phyloP scores from a whole-genome alignment of 2,888 invertebrate species.

The Napeogenes inachia region DNA sequence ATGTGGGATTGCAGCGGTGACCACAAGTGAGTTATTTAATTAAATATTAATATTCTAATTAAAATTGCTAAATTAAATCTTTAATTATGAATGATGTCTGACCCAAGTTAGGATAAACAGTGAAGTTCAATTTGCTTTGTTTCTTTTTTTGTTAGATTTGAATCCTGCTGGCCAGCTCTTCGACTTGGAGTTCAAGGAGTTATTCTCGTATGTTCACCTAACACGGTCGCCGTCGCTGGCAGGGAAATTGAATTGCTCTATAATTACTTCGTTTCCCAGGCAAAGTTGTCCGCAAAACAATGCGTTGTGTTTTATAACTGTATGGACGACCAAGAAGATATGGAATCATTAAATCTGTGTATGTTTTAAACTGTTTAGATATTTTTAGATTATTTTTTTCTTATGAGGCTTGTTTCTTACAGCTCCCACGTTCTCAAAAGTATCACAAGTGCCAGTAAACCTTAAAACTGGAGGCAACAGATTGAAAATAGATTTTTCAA shows the following conservation, averaged over 20 bases:
- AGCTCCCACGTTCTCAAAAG: conserved; percentile 79
- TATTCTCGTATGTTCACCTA: conserved; percentile 81
- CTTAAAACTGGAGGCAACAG: conserved; percentile 77
- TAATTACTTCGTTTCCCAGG: conserved; percentile 83
- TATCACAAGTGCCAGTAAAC: conserved; percentile 78
- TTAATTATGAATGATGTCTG: background rate
- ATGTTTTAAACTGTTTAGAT: conserved; percentile 39
- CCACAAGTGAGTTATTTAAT: conserved; percentile 72
- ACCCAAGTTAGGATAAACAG: background rate
- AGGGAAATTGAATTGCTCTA: conserved; percentile 80
- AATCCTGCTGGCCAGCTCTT: conserved; percentile 87
- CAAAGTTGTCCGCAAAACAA: conserved; percentile 79
- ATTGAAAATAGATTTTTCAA: conserved; percentile 77
- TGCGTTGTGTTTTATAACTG: conserved; percentile 80
- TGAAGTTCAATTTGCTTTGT: background rate
- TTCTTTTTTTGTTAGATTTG: conserved; percentile 73
- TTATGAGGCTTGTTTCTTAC: conserved; percentile 39
- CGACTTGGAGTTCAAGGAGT: conserved; percentile 82
- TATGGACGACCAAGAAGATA: conserved; percentile 65
- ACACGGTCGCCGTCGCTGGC: conserved; percentile 66
- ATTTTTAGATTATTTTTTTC: conserved; percentile 6
- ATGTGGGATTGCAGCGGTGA: conserved; percentile 90
- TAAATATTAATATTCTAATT: background rate
- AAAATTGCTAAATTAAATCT: background rate
- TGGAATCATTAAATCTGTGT: conserved; percentile 72